Evolutionary conservation across 2,888 invertebrate species (phyloP).

Genomic region (Macrosoma leucophasiata): DNA sequence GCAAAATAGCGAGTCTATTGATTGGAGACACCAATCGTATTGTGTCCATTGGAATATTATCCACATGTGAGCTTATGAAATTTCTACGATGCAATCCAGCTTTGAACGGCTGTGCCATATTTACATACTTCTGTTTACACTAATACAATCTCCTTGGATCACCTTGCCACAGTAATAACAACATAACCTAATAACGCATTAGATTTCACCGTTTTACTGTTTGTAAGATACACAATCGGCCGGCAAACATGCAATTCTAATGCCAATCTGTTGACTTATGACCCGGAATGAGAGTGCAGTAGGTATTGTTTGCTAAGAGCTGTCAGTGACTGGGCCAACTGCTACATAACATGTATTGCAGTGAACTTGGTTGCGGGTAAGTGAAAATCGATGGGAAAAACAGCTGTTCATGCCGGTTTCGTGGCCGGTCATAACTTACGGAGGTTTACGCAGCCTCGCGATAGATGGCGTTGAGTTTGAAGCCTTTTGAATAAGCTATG

Average conservation of each 20-base stretch:
- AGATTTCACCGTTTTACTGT: constrained; percentile 1
- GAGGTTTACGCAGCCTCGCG: constrained; percentile 3
- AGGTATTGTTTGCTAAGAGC: constrained; percentile 22
- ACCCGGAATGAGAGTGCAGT: background rate
- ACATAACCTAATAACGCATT: constrained; percentile 38
- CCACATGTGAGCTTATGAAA: constrained; percentile 51
- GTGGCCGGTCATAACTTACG: constrained; percentile 8
- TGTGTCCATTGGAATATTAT: constrained; percentile 54
- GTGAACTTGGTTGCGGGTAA: constrained; percentile 50
- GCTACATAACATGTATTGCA: constrained; percentile 43
- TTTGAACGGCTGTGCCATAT: constrained; percentile 41
- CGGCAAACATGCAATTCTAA: background rate
- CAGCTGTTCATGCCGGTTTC: constrained; percentile 46
- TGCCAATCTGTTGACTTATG: background rate
- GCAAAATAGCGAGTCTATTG: constrained; percentile 55
- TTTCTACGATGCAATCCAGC: constrained; percentile 50
- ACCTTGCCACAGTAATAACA: constrained; percentile 30
- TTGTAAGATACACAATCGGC: too few relatives aligned
- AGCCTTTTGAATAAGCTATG: too few relatives aligned
- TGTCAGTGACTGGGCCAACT: constrained; percentile 30
- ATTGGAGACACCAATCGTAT: constrained; percentile 58
- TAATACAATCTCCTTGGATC: constrained; percentile 22
- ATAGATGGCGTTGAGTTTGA: constrained; percentile 47
- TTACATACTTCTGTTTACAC: constrained; percentile 24
- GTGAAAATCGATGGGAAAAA: constrained; percentile 55